A percentile compares a stretch with the other conserved stretches of the same genome.
Conservation (phyloP, 2,113 vertebrate species). For the Sapayoa aenigma region DNA sequence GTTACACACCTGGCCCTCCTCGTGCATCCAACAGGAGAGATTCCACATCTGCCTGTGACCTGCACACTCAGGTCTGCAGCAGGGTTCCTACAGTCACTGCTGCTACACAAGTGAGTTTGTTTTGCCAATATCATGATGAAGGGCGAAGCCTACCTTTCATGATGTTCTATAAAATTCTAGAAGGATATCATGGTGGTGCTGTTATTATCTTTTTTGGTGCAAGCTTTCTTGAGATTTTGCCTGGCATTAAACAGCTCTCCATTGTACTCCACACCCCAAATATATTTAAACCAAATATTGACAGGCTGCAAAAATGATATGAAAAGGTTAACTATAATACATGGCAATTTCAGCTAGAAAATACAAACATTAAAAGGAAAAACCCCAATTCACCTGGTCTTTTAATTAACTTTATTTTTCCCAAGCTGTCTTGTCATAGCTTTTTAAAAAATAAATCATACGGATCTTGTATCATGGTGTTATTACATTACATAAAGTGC, state of each 20-base stretch:
- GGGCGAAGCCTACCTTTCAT: not conserved
- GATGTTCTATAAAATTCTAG: not conserved
- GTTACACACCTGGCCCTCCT: not conserved
- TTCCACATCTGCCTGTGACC: not conserved
- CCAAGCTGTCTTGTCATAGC: not conserved
- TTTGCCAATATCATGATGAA: not conserved
- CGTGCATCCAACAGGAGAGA: not conserved
- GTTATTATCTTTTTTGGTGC: not conserved
- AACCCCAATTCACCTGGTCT: not conserved
- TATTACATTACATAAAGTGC: conserved; percentile 12
- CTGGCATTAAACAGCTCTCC: not conserved
- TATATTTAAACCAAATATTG: not conserved
- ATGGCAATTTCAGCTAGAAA: not conserved
- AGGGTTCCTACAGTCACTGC: not conserved
- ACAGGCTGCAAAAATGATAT: not conserved
- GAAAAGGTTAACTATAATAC: not conserved
- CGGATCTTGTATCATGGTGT: not conserved
- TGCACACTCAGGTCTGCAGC: not conserved
- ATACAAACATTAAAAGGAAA: conserved; percentile 25
- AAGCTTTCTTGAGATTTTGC: not conserved
- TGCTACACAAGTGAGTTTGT: not conserved
- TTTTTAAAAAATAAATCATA: conserved; percentile 18
- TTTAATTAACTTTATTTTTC: conserved; percentile 47
- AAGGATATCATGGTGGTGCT: not conserved
- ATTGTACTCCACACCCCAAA: not conserved